Percentiles rank a stretch among this genome's conserved stretches.
Conservation (phyloP, 1,140 invertebrate species). For the Neelides sp. region DNA sequence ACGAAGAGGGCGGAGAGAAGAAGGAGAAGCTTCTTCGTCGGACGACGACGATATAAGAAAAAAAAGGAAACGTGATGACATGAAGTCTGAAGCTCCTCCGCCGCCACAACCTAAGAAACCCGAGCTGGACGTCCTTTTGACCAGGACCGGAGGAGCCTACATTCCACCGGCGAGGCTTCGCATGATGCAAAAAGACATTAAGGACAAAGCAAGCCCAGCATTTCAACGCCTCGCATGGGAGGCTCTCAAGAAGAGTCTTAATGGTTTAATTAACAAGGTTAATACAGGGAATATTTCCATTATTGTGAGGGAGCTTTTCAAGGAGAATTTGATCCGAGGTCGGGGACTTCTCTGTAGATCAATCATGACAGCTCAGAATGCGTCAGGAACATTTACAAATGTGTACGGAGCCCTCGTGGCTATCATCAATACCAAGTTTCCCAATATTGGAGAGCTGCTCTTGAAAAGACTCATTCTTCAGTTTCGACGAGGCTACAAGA, state of each 20-base stretch:
- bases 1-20: constrained; percentile 8
- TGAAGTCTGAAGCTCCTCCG: constrained; percentile 4
- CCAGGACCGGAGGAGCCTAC: constrained; percentile 88
- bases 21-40: too few species aligned
- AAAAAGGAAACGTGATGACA: constrained; percentile 3
- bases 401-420: constrained; percentile 90
- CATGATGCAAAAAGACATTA: constrained; percentile 87
- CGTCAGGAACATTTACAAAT: constrained; percentile 93
- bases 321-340: constrained; percentile 91
- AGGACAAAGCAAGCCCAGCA: constrained; percentile 77
- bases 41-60: constrained; percentile 4
- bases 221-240: constrained; percentile 98
- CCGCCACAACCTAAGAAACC: constrained; percentile 40
- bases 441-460: constrained; percentile 89
- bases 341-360: constrained; percentile 79
- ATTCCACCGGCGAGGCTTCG: constrained; percentile 91
- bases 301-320: constrained; percentile 80
- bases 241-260: constrained; percentile 96
- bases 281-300: constrained; percentile 87
- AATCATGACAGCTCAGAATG: constrained; percentile 90
- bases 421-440: constrained; percentile 96
- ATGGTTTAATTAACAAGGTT: constrained; percentile 96
- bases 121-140: constrained; percentile 60
- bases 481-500: constrained; percentile 79
- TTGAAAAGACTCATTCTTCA: constrained; percentile 83